Evolutionary conservation across 2,113 vertebrate genomes (phyloP), one percentile per base, ranked within the genome.

Genomic region (Chunga burmeisteri): DNA sequence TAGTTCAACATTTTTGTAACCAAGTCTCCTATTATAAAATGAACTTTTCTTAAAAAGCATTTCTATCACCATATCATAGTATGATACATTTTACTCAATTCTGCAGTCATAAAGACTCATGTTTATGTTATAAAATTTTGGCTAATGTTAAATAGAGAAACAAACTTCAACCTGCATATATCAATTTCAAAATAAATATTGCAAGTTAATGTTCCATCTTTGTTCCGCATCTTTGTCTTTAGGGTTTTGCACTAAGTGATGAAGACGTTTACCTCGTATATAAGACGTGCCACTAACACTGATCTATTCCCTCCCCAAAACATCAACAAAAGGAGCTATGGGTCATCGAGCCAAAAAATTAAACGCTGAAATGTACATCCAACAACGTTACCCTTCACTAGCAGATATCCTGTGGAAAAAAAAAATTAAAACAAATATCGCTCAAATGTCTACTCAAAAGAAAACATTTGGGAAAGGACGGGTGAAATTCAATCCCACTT

Each of bases 261-360:
- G 44, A 88, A 85, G 79, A 86, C 93, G 74, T 88, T 95, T 83
- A 49, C 90, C 23, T 87, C 19, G 1, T 42, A 46, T 16, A 26
- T 63, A 85, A 91, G 50, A 90, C 32, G 80, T 11, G 26, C 25
- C 46, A 58, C 67, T 83, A 88, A 88, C 44, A 81, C 68, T 49
- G 53, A 96, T 50, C 47, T 94, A 63, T 83, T 83, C 38, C 70
- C 72, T 94, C 63, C 61, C 46, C 30, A 94, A 95, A 96, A 94
- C 58, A 84, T 75, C 79, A 90, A 92, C 75, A 75, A 86, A 93
- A 78, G 44, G 52, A 96, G 92, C 67, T 65, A 63, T 83, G 90
- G 87, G 84, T 94, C 96, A 97, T 5, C 95, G 95, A 97, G 81
- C 91, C 94, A 97, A 96, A 95, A 97, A 97, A 96, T 96, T 94